A percentile compares a stretch with the other conserved stretches of the same genome.
These are phyloP conservation scores for Nebria brevicollis DNA, from an alignment of 2,888 invertebrate species.

Conservation along the genomic window DNA sequence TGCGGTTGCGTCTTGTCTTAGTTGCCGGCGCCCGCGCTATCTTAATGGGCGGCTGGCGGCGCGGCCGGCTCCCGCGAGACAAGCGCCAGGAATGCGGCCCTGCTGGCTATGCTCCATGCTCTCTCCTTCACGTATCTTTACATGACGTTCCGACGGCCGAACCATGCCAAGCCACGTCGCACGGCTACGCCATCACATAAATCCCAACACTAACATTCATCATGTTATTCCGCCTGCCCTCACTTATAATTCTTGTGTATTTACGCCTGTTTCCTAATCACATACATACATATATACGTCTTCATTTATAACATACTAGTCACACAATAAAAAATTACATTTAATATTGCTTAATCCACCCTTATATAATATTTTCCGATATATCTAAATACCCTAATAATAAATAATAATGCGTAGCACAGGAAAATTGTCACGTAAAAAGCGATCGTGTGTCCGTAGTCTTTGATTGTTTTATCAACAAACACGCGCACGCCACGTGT, in stretches of 20 bases:
- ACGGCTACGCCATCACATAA: too few species aligned
- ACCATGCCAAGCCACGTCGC: too few species aligned
- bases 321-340: too few species aligned
- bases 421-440: neutral
- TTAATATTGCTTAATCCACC: too few species aligned
- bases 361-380: neutral
- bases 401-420: neutral
- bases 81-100: conserved; percentile 38
- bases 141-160: neutral
- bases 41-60: conserved; percentile 55
- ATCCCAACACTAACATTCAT: too few species aligned
- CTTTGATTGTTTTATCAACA: conserved; percentile 27
- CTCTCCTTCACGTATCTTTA: neutral
- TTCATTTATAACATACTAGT: too few species aligned
- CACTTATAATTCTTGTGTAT: too few species aligned
- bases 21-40: conserved; percentile 55
- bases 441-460: neutral
- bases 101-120: conserved; percentile 5
- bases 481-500: conserved; percentile 49
- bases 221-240: too few species aligned
- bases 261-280: too few species aligned
- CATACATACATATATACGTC: too few species aligned
- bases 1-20: neutral
- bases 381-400: neutral
- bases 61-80: conserved; percentile 47